These are phyloP conservation scores for Oikopleura vanhoeffeni DNA, from an alignment of 23 tunicate species.

Conservation along the genomic window DNA sequence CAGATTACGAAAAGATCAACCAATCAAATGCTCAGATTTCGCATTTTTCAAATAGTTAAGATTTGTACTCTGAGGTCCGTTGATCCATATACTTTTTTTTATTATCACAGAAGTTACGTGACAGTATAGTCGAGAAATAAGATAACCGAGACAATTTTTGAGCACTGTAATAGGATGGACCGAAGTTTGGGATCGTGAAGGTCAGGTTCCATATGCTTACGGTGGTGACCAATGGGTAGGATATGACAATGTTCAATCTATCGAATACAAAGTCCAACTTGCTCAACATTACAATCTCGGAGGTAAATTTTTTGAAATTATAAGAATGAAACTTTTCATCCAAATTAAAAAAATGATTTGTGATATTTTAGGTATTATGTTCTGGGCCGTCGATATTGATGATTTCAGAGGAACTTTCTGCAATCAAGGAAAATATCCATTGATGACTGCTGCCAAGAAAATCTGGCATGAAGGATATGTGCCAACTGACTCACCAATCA, in stretches of 20 bases:
- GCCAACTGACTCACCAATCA: background rate
- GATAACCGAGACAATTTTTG: too few species aligned
- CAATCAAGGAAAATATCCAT: background rate
- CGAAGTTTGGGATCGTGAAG: background rate
- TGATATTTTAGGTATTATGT: too few species aligned
- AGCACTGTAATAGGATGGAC: background rate
- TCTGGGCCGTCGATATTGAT: slow-evolving; percentile 1
- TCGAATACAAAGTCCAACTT: background rate
- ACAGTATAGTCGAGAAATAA: too few species aligned
- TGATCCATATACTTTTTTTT: too few species aligned
- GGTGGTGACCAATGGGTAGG: background rate
- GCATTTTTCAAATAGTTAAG: too few species aligned
- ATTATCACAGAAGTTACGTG: too few species aligned
- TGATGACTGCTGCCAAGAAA: slow-evolving; percentile 5
- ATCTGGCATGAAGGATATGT: background rate
- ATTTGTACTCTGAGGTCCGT: too few species aligned
- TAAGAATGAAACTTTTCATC: too few species aligned
- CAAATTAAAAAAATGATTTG: too few species aligned
- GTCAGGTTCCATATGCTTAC: background rate
- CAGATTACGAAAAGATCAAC: too few species aligned
- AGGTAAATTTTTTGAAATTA: too few species aligned
- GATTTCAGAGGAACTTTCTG: background rate
- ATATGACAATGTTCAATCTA: background rate
- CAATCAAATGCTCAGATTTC: too few species aligned
- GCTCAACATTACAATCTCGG: slow-evolving; percentile 6